Percentiles rank a stretch among this genome's conserved stretches.
Evolutionary conservation across 2,113 vertebrate species (phyloP).

Genomic region (Bambusicola thoracicus): DNA sequence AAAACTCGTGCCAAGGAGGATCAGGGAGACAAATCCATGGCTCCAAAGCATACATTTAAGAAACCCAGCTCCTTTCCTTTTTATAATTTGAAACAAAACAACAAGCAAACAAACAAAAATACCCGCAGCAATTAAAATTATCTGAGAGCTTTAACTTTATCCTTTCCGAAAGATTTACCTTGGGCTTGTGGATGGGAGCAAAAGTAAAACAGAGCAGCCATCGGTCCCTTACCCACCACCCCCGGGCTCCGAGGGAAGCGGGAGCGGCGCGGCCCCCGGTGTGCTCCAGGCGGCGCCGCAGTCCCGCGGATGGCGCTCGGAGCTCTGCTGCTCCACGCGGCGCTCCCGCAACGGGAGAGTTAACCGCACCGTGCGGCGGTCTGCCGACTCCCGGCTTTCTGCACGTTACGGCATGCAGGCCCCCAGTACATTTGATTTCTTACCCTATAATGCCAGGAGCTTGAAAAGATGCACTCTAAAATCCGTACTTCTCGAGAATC

Average conservation of each 20-base stretch:
- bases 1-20: conserved; percentile 32
- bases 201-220: not conserved
- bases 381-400: not conserved
- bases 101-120: no score
- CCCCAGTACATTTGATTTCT: not conserved
- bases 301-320: not conserved
- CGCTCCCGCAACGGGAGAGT: not conserved
- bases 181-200: not conserved
- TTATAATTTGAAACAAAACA: not conserved
- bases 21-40: conserved; percentile 10
- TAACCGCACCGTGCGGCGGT: no score
- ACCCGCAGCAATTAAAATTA: conserved; percentile 13
- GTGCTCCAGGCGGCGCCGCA: not conserved
- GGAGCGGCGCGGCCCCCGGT: fast-evolving
- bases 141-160: not conserved
- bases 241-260: not conserved
- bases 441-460: not conserved
- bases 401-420: not conserved
- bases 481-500: not conserved
- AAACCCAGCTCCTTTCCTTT: not conserved
- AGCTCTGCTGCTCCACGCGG: not conserved
- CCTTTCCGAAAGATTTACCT: not conserved
- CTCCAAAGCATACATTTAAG: not conserved
- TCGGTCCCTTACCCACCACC: no score
- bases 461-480: not conserved